phyloP scores from a whole-genome alignment of 2,113 vertebrate species.

The Struthio camelus region DNA sequence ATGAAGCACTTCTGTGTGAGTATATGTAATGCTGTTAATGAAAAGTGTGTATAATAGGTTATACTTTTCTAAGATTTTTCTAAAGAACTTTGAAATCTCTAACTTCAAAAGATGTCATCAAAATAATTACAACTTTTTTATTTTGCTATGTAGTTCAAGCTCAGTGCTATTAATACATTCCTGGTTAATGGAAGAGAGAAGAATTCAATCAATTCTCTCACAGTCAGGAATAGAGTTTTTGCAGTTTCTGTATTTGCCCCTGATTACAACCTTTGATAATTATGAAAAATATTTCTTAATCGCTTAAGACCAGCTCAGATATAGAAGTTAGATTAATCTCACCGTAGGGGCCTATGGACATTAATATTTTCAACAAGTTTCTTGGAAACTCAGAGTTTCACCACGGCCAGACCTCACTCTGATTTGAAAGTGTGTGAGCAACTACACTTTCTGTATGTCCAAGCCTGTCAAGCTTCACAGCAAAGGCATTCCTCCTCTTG shows the following conservation, averaged over 20 bases:
- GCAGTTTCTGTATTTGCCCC: background rate
- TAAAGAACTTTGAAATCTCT: background rate
- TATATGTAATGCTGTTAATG: background rate
- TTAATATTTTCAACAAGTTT: background rate
- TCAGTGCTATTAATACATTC: background rate
- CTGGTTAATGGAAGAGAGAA: background rate
- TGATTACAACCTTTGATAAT: background rate
- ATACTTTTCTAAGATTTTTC: background rate
- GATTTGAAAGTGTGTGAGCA: background rate
- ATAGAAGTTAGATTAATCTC: background rate
- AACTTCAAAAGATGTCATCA: background rate
- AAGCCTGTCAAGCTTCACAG: background rate
- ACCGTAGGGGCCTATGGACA: background rate
- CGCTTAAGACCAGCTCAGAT: background rate
- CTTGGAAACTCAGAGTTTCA: background rate
- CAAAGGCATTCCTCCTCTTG: background rate
- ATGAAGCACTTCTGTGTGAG: background rate
- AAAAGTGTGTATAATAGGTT: background rate
- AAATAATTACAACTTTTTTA: background rate
- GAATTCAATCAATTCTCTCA: background rate
- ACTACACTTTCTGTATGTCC: background rate
- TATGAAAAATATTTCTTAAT: background rate
- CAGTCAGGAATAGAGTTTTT: background rate
- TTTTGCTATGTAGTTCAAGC: background rate
- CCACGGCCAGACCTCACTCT: background rate